Base-by-base conservation (phyloP, 2,113 vertebrate species). In the Amphiprion ocellaris region DNA sequence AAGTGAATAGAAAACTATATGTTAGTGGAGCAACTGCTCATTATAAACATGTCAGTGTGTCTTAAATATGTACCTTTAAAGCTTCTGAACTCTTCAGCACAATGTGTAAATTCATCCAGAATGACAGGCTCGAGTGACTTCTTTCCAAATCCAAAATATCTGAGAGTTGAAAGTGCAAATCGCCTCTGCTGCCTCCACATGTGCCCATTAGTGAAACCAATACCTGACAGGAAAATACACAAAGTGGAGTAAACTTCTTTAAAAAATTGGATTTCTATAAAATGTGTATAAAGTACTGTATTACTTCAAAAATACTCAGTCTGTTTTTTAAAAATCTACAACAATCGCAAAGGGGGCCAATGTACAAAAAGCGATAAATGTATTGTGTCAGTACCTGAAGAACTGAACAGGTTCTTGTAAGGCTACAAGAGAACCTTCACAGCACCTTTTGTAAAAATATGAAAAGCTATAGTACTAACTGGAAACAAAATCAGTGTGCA, bases 121-220 rank as follows among this genome's bases (percentile, higher is more conserved):
- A 96, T 96, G 23, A 92, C 62, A 8, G 94, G 75, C 79, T 95
- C 94, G 67, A 95, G 71, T 21, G 90, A 67, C 10, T 86, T 94
- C 82, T 93, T 96, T 0, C 95, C 94, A 72, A 95, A 15, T 55
- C 95, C 95, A 1, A 97, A 96, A 75, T 95, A 93, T 46, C 76
- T 95, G 1, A 97, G 88, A 0, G 94, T 95, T 28, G 26, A 89
- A 68, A 95, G 76, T 23, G 93, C 73, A 70, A 95, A 94, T 23
- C 89, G 89, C 23, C 94, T 92, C 74, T 95, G 94, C 28, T 92
- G 87, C 76, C 90, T 95, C 95, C 94, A 95, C 7, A 50, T 0
- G 23, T 77, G 61, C 0, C 95, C 94, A 0, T 0, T 92, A 44
- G 85, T 87, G n/a, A 72, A 59, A 61, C 78, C 4, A 1, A 90